Base-by-base conservation (phyloP, 1,140 invertebrate species). In the Leptinotarsa defecta region DNA sequence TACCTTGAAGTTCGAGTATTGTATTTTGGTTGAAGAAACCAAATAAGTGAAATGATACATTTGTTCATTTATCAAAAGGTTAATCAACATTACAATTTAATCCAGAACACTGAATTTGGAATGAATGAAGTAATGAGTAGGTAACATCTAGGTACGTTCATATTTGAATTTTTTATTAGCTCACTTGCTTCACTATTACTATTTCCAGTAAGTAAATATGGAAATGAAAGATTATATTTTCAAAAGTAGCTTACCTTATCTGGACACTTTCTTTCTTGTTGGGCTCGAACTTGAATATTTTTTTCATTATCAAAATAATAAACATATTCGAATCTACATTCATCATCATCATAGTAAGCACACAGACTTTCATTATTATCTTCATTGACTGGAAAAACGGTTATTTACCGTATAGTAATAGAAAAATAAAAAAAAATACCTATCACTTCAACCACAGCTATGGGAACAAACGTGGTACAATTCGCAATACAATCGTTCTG, bases 251-350 rank as follows among this genome's bases (percentile, higher is more conserved):
- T 82, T 81, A 91, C 91, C 85, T 92, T 91, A 5, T 92, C 91
- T 6, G 94, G 94, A 83, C 94, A 96, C 76, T 95, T 93, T 73
- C 91, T 89, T 76, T 94, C 89, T 80, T 92, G 88, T 83, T 95
- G 93, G 8, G 94, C 94, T 75, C 82, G 80, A 11, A 87, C 83
- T 72, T 87, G 81, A 63, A 85, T 77, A 74, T 85, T 86, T 76
- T 89, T 89, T 17, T 86, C 86, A 69, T 87, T 87, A 75, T 90
- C 87, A 83, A 92, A 93, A 74, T 90, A 90, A 78, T 96, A 97
- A 61, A 94, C 92, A 84, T 94, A 96, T 65, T 91, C 90, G 81
- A 93, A 96, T 80, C 92, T 89, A 86, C 95, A 96, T 80, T 95
- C 92, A 63, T 96, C 91, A 79, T 95, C 93, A 83, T 96, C 95